Percentiles rank a stretch among this genome's conserved stretches.
phyloP scores from a whole-genome alignment of 2,797 vertebrate species.

The Myoxocephalus aenaeus region DNA sequence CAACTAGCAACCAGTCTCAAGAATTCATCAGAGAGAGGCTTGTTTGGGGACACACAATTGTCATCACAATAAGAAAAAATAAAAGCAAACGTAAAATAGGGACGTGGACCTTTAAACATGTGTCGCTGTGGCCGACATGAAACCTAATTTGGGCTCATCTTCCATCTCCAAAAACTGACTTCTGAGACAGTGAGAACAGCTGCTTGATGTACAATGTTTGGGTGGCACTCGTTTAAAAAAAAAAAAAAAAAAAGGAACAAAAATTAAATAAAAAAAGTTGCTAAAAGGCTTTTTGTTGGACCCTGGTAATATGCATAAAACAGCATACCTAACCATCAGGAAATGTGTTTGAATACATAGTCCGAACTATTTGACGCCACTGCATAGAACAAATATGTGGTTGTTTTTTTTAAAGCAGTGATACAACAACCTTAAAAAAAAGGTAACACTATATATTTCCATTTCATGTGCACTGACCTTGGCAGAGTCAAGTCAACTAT shows the following conservation, averaged over 20 bases:
- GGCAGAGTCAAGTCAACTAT: constrained; percentile 29
- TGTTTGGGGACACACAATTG: constrained; percentile 67
- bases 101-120: constrained; percentile 44
- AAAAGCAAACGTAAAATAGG: constrained; percentile 44
- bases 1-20: constrained; percentile 52
- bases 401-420: constrained; percentile 29
- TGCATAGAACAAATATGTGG: constrained; percentile 59
- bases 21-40: constrained; percentile 41
- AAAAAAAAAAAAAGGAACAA: constrained; percentile 5
- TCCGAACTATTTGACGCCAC: constrained; percentile 30
- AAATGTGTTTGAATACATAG: constrained; percentile 20
- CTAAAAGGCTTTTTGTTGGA: constrained; percentile 54
- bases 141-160: constrained; percentile 38
- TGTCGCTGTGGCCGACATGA: constrained; percentile 29
- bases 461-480: constrained; percentile 22
- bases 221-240: constrained; percentile 51
- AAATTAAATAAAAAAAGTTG: neutral
- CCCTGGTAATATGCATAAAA: constrained; percentile 46
- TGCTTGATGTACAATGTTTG: constrained; percentile 22
- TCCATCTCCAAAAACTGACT: constrained; percentile 12
- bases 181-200: constrained; percentile 17
- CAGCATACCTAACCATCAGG: constrained; percentile 25
- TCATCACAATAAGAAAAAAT: constrained; percentile 67
- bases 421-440: constrained; percentile 9
- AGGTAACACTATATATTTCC: constrained; percentile 10